Evolutionary conservation across 2,113 vertebrate species (phyloP).

Genomic region (Chitala chitala): DNA sequence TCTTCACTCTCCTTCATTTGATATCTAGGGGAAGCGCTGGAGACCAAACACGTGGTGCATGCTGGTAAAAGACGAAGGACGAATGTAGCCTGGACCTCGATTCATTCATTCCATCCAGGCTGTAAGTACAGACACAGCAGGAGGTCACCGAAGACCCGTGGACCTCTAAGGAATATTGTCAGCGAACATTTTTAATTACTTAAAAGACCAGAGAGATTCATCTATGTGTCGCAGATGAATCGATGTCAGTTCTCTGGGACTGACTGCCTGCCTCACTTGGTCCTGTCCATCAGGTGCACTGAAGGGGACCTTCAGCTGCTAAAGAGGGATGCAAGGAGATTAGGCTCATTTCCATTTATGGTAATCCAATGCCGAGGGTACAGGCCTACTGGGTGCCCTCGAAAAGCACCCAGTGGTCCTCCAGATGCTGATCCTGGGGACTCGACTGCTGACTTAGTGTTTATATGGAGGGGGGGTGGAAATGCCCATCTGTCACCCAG

Average conservation of each 20-base stretch:
- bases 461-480: not conserved
- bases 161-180: not conserved
- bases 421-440: not conserved
- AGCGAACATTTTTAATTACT: conserved; percentile 4
- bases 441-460: not conserved
- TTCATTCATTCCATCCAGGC: not conserved
- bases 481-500: not conserved
- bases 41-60: too few relatives aligned
- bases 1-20: not conserved
- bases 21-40: too few relatives aligned
- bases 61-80: not conserved
- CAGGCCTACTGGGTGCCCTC: not conserved
- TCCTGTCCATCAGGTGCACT: not conserved
- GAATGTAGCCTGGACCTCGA: conserved; percentile 9
- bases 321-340: conserved; percentile 15
- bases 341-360: conserved; percentile 8
- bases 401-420: not conserved
- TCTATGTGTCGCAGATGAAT: not conserved
- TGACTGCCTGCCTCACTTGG: too few relatives aligned
- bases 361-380: not conserved
- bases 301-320: not conserved
- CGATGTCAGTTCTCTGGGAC: not conserved
- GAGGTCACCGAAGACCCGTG: not conserved
- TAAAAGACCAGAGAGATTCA: conserved; percentile 12
- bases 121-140: not conserved